Evolutionary conservation across 2,113 vertebrate genomes (phyloP).

Genomic region (Heteronetta atricapilla): DNA sequence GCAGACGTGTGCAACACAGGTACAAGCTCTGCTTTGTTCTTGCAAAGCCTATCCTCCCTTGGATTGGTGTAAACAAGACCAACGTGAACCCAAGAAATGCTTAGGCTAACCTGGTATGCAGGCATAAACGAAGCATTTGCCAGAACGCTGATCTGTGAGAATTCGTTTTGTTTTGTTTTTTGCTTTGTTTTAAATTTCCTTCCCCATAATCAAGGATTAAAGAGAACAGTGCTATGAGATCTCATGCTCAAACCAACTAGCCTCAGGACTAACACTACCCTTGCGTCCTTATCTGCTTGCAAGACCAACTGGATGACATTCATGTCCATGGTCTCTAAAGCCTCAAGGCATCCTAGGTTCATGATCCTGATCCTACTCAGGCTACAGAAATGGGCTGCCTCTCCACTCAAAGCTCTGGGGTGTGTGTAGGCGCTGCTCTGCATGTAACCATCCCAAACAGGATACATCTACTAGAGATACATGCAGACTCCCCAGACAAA

Average conservation of each 20-base stretch:
- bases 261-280: background rate
- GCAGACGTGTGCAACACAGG: slow-evolving; percentile 2
- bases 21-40: slow-evolving; percentile 46
- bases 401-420: background rate
- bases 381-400: background rate
- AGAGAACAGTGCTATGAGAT: background rate
- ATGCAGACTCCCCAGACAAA: background rate
- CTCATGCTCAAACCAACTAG: background rate
- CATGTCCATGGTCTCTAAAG: background rate
- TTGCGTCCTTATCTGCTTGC: background rate
- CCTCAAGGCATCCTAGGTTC: background rate
- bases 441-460: background rate
- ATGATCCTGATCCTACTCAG: background rate
- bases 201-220: background rate
- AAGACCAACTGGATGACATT: background rate
- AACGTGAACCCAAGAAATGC: background rate
- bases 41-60: background rate
- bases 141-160: background rate
- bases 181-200: background rate
- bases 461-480: background rate
- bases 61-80: background rate
- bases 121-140: background rate
- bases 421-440: background rate
- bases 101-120: background rate
- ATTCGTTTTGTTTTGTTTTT: background rate